phyloP scores from a whole-genome alignment of 1,140 invertebrate genomes.

The Eurosta solidaginis region DNA sequence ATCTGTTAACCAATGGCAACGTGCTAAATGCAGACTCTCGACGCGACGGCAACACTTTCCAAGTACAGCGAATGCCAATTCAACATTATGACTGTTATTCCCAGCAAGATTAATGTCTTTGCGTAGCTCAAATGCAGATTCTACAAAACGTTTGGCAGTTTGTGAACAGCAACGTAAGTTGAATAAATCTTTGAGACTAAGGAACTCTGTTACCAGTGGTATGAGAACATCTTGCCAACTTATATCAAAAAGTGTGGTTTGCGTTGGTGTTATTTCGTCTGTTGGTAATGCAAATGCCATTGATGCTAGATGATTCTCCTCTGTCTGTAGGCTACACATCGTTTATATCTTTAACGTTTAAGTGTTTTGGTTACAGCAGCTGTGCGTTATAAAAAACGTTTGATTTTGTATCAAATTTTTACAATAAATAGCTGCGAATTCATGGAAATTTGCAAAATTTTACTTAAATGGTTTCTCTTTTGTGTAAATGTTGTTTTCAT shows the following conservation, averaged over 20 bases:
- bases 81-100: constrained; percentile 45
- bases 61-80: constrained; percentile 60
- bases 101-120: constrained; percentile 48
- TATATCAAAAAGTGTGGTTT: constrained; percentile 62
- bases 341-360: background rate
- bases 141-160: constrained; percentile 46
- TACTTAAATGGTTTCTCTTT: background rate
- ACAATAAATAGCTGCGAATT: no score
- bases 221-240: constrained; percentile 67
- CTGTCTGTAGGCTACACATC: constrained; percentile 47
- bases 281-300: constrained; percentile 36
- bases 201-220: constrained; percentile 60
- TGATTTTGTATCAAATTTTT: no score
- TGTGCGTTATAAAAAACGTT: no score
- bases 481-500: background rate
- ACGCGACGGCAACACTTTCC: constrained; percentile 60
- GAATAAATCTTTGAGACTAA: constrained; percentile 64
- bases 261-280: background rate
- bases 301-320: constrained; percentile 45
- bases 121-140: constrained; percentile 42
- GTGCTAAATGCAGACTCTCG: constrained; percentile 62
- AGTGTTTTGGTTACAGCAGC: background rate
- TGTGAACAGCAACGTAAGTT: constrained; percentile 64
- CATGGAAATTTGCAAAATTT: no score
- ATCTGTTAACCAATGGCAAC: constrained; percentile 61